Conservation (phyloP, 2,113 vertebrate genomes). For the Anhinga anhinga region DNA sequence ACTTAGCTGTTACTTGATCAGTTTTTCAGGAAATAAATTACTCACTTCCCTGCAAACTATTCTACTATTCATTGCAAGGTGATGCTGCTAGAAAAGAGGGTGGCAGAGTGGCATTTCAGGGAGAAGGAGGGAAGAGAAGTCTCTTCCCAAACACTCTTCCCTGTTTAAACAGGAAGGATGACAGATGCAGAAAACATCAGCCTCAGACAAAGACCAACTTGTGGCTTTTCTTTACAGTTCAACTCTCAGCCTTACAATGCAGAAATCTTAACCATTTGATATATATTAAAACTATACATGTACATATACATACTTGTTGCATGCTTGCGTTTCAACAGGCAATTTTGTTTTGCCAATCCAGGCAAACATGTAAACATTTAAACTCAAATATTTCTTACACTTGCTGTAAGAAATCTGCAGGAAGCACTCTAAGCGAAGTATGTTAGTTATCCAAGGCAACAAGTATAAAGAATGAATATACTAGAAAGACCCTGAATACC, state of each 20-base stretch:
- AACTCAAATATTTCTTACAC: neutral
- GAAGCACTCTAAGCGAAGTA: neutral
- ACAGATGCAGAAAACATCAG: neutral
- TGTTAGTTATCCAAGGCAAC: neutral
- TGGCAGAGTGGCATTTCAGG: neutral
- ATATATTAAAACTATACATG: neutral
- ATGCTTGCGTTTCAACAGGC: neutral
- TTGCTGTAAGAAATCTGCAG: neutral
- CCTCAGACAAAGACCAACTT: neutral
- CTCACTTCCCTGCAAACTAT: constrained; percentile 3
- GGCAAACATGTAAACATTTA: neutral
- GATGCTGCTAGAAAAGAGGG: neutral
- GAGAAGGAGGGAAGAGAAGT: neutral
- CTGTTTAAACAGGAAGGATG: neutral
- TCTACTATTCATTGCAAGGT: neutral
- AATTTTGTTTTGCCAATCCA: neutral
- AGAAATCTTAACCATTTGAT: neutral
- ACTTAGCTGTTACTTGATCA: neutral
- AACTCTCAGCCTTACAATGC: neutral
- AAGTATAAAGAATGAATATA: neutral
- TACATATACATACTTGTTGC: neutral
- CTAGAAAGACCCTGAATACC: neutral
- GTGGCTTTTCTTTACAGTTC: neutral
- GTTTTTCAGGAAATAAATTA: constrained; percentile 34
- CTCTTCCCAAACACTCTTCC: neutral